Evolutionary conservation across 2,113 vertebrate species (phyloP), one percentile per base, ranked within the genome.

Genomic region (Alectura lathami): DNA sequence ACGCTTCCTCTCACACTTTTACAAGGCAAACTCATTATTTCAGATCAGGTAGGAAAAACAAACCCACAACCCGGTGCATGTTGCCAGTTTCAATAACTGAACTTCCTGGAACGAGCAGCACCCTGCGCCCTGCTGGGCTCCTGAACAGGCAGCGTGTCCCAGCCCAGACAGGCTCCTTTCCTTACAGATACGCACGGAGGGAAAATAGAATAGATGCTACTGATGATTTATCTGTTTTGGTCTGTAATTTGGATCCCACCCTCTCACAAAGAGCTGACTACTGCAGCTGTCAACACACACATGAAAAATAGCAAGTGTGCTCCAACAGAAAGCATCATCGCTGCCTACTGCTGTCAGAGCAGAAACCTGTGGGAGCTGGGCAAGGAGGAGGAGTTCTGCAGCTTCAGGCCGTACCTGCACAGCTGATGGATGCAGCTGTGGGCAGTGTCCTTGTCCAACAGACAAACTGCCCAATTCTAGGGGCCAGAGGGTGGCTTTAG

Each of bases 161-260:
- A 72, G 12, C 32, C 38, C 60, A 60, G 56, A 59, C 0, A 77
- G 36, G n/a, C 53, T 60, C 32, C 1, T 68, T 91, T 74, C 83
- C 84, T 62, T 60, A 79, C 27, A 90, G 68, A 95, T 68, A 94
- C 1, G 22, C 69, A 73, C 8, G 76, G 43, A 83, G 51, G 20
- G 27, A 94, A 92, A 86, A 91, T 90, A 90, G 83, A 97, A 91
- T 38, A 86, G 62, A 81, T 48, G 53, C 27, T 93, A 68, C 16
- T 47, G 48, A 36, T 0, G 2, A 81, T 62, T 90, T 93, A 68
- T 88, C 64, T 62, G 51, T 53, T 88, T 91, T 90, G 86, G 81
- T 89, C 53, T 4, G 0, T 26, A 67, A 90, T 82, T 88, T 84
- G 36, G 22, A 68, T 64, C 43, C 56, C 27, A n/a, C 40, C 70